phyloP scores from a whole-genome alignment of 1,140 invertebrate genomes.

The Sycophila sp. region DNA sequence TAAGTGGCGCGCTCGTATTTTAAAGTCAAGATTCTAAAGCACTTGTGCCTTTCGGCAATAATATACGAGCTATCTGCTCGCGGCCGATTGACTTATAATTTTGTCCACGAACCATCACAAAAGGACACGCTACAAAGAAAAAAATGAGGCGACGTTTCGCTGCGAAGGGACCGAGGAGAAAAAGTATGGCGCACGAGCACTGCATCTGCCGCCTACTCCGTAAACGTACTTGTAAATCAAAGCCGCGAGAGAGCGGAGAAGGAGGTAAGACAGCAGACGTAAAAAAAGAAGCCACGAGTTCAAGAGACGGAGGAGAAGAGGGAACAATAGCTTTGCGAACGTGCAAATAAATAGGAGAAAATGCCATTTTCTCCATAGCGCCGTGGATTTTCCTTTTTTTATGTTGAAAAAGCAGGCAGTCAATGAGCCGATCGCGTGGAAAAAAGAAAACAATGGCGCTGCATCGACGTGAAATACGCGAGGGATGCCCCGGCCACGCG shows the following conservation, averaged over 20 bases:
- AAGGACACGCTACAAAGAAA: neutral
- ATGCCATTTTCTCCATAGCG: too few species aligned
- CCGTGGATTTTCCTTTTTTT: too few species aligned
- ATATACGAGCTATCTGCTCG: constrained; percentile 37
- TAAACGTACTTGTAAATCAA: constrained; percentile 63
- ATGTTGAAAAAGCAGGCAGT: too few species aligned
- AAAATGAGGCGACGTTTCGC: too few species aligned
- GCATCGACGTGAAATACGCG: too few species aligned
- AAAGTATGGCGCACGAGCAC: constrained; percentile 10
- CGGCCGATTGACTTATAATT: constrained; percentile 23
- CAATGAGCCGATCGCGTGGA: too few species aligned
- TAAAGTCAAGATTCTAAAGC: neutral
- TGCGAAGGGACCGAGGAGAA: too few species aligned
- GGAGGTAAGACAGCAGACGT: neutral
- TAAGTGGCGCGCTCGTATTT: neutral
- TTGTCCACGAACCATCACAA: neutral
- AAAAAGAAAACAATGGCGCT: too few species aligned
- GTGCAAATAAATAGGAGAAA: neutral
- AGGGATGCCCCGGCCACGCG: neutral
- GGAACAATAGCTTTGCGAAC: neutral
- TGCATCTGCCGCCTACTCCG: constrained; percentile 57
- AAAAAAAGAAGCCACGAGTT: neutral
- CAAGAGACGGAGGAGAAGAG: neutral
- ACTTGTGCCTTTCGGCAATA: neutral
- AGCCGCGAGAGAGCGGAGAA: neutral